Evolutionary conservation across 2,797 vertebrate genomes (phyloP).

Genomic region (Bovichtus variegatus): DNA sequence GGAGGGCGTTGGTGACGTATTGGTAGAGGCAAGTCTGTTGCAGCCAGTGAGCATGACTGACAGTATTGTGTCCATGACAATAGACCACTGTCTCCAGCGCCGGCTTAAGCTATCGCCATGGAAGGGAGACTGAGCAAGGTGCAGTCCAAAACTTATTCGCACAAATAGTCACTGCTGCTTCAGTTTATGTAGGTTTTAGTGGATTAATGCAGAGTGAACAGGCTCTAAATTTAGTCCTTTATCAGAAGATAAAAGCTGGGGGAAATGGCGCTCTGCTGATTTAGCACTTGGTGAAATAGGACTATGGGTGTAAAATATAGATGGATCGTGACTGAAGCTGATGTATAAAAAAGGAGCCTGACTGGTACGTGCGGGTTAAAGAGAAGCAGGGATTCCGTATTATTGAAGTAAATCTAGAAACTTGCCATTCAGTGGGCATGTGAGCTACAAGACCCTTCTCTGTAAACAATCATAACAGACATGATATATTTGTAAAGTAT

Average conservation of each 20-base stretch:
- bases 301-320: conserved; percentile 40
- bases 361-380: conserved; percentile 1
- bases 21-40: conserved; percentile 18
- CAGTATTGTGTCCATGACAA: conserved; percentile 64
- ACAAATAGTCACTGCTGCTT: conserved; percentile 26
- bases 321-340: conserved; percentile 23
- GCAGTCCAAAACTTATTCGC: conserved; percentile 30
- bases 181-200: conserved; percentile 29
- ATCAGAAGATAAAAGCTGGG: conserved; percentile 42
- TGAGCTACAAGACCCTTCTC: conserved; percentile 36
- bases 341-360: conserved; percentile 20
- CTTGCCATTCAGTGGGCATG: not conserved
- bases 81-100: conserved; percentile 62
- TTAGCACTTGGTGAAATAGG: conserved; percentile 48
- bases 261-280: conserved; percentile 51
- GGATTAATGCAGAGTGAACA: conserved; percentile 39
- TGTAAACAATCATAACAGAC: conserved; percentile 70
- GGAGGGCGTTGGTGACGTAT: conserved; percentile 27
- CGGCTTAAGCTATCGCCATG: conserved; percentile 59
- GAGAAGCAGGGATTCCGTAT: conserved; percentile 13
- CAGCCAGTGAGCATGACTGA: conserved; percentile 37
- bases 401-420: conserved; percentile 33
- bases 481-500: conserved; percentile 72
- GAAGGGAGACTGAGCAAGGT: conserved; percentile 33
- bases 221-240: conserved; percentile 48